Percentiles rank a stretch among this genome's conserved stretches.
Conservation (phyloP, 2,113 vertebrate species). For the Tor tambroides region DNA sequence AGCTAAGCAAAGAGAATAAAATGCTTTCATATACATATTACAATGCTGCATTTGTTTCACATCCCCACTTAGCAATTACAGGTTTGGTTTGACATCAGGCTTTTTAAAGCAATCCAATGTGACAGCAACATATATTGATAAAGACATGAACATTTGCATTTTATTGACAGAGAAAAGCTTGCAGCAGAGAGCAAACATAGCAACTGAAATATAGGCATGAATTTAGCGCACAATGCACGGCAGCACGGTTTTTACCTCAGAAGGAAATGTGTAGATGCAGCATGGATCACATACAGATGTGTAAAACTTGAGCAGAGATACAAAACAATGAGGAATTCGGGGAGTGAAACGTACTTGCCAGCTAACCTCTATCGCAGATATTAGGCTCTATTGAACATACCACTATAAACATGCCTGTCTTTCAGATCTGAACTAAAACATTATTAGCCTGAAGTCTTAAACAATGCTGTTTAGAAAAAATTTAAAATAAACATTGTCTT, state of each 20-base stretch:
- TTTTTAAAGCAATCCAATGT: constrained; percentile 35
- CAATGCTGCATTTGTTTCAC: constrained; percentile 50
- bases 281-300: constrained; percentile 32
- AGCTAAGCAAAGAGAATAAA: constrained; percentile 46
- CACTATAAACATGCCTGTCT: constrained; percentile 26
- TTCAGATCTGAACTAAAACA: constrained; percentile 53
- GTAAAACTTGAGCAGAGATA: constrained; percentile 46
- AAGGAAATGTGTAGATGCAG: constrained; percentile 23
- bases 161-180: constrained; percentile 42
- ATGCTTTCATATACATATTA: constrained; percentile 60
- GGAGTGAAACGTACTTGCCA: constrained; percentile 54
- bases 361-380: constrained; percentile 48
- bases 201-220: constrained; percentile 6
- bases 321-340: constrained; percentile 44
- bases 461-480: constrained; percentile 4
- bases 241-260: constrained; percentile 46
- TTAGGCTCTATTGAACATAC: constrained; percentile 45
- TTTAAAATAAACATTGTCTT: constrained; percentile 20
- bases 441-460: constrained; percentile 56
- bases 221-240: constrained; percentile 52
- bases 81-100: constrained; percentile 43
- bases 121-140: constrained; percentile 58
- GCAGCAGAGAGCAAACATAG: constrained; percentile 43
- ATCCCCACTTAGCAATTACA: constrained; percentile 48
- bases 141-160: constrained; percentile 52